Evolutionary conservation across 1,140 invertebrate species (phyloP).

Genomic region (Drosophila setifemur): DNA sequence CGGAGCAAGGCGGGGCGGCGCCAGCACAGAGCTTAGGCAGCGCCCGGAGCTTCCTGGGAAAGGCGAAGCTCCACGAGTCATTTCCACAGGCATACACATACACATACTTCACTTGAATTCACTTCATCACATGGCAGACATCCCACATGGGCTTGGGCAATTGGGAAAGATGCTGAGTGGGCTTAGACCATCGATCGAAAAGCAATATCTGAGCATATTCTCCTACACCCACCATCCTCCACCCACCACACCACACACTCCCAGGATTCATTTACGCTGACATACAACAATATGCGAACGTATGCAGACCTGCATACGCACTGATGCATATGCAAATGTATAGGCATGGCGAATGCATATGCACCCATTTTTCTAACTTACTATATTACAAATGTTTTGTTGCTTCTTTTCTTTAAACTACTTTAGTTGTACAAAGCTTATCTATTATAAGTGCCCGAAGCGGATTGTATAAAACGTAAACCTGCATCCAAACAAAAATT

Average conservation of each 20-base stretch:
- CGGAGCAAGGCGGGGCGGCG: slow-evolving; percentile 55
- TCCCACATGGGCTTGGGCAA: neutral
- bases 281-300: slow-evolving; percentile 26
- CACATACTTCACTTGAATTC: slow-evolving; percentile 15
- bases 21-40: slow-evolving; percentile 67
- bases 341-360: slow-evolving; percentile 50
- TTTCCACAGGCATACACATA: slow-evolving; percentile 41
- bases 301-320: slow-evolving; percentile 30
- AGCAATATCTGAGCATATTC: neutral
- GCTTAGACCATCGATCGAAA: slow-evolving; percentile 1
- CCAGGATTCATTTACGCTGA: slow-evolving; percentile 12
- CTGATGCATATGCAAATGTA: slow-evolving; percentile 50
- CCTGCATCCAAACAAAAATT: slow-evolving; percentile 24
- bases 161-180: neutral
- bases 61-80: slow-evolving; percentile 54
- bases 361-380: slow-evolving; percentile 28
- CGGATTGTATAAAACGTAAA: slow-evolving; percentile 58
- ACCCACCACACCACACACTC: no score
- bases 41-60: slow-evolving; percentile 31
- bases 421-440: slow-evolving; percentile 78
- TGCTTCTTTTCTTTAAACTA: slow-evolving; percentile 75
- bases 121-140: slow-evolving; percentile 8
- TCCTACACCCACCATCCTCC: neutral
- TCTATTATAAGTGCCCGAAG: slow-evolving; percentile 39
- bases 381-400: slow-evolving; percentile 57